phyloP scores from a whole-genome alignment of 2,797 vertebrate genomes.

The Alfaro cultratus region DNA sequence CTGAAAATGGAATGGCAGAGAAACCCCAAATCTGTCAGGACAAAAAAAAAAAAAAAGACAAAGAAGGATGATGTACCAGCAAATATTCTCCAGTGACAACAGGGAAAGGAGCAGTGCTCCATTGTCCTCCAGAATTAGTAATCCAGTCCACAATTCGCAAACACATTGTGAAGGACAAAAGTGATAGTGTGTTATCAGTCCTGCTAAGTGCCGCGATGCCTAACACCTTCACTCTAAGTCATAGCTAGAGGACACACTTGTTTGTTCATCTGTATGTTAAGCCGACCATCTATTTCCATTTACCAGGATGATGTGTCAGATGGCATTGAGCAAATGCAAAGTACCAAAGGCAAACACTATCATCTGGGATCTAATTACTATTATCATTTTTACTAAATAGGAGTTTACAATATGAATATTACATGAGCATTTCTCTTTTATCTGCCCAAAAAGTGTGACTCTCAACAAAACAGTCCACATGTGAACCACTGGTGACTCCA shows the following conservation, averaged over 20 bases:
- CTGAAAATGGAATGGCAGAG: neutral
- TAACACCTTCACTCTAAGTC: conserved; percentile 46
- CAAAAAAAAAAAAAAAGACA: conserved; percentile 7
- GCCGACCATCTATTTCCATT: conserved; percentile 68
- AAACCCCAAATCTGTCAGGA: conserved; percentile 1
- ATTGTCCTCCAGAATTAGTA: conserved; percentile 49
- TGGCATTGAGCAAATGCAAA: conserved; percentile 59
- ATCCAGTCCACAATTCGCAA: conserved; percentile 27
- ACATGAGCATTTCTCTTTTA: conserved; percentile 53
- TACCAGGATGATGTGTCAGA: conserved; percentile 50
- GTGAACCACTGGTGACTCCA: neutral
- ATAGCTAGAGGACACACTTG: conserved; percentile 56
- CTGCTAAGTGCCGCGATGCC: conserved; percentile 55
- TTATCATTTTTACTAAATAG: conserved; percentile 71
- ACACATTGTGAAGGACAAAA: conserved; percentile 50
- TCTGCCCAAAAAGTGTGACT: conserved; percentile 12
- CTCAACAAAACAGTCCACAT: conserved; percentile 2
- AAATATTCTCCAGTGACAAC: conserved; percentile 21
- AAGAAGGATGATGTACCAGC: conserved; percentile 21
- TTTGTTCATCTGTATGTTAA: conserved; percentile 66
- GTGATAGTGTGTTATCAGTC: conserved; percentile 57
- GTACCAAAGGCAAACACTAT: conserved; percentile 63
- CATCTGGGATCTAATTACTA: conserved; percentile 66
- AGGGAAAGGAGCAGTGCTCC: conserved; percentile 11
- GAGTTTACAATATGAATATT: conserved; percentile 65